Percentiles rank a stretch among this genome's conserved stretches.
phyloP scores from a whole-genome alignment of 1,140 invertebrate genomes.

The Tribolium castaneum region DNA sequence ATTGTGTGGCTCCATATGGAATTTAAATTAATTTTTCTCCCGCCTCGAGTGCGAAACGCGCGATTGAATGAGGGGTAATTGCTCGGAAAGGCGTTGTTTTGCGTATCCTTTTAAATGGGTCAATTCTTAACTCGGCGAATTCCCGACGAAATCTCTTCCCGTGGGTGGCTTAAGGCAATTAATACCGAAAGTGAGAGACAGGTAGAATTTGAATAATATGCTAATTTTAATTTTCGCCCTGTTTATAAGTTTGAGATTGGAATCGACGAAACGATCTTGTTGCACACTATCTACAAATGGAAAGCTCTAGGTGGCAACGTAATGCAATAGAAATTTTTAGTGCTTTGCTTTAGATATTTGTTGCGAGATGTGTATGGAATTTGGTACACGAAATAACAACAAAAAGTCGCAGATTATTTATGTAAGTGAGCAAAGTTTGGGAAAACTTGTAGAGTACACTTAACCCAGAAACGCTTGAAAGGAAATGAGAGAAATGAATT shows the following conservation, averaged over 20 bases:
- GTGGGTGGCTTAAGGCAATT: constrained; percentile 24
- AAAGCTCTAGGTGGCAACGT: background rate
- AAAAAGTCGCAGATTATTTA: background rate
- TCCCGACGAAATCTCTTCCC: constrained; percentile 14
- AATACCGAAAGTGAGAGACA: constrained; percentile 4
- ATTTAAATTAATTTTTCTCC: no score
- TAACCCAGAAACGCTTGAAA: background rate
- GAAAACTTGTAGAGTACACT: background rate
- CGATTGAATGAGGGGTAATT: background rate
- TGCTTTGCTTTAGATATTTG: background rate
- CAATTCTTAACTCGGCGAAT: constrained; percentile 6
- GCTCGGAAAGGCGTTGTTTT: constrained; percentile 15
- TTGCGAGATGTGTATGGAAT: background rate
- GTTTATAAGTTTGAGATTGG: constrained; percentile 13
- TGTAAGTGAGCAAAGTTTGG: background rate
- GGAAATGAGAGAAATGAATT: background rate
- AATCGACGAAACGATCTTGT: background rate
- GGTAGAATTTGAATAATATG: constrained; percentile 33
- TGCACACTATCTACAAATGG: background rate
- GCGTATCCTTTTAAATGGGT: constrained; percentile 4
- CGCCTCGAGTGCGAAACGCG: no score
- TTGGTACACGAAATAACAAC: background rate
- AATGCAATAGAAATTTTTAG: background rate
- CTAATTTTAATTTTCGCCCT: constrained; percentile 18
- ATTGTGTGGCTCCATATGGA: no score